A percentile compares a stretch with the other conserved stretches of the same genome.
These are phyloP conservation scores for Eurytoma adleriae DNA, from an alignment of 2,888 invertebrate genomes.

Conservation along the genomic window DNA sequence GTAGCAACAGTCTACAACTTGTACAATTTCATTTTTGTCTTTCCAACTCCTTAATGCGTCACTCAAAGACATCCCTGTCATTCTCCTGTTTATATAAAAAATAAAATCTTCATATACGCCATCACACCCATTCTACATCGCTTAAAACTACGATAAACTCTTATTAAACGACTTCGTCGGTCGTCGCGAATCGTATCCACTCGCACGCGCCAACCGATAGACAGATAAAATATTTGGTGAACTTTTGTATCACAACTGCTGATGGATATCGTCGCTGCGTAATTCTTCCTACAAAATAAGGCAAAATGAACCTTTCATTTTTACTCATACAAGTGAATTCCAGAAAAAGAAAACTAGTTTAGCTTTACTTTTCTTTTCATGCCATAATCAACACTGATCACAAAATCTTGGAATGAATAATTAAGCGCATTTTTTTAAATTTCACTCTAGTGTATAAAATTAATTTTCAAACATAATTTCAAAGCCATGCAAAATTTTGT, in stretches of 20 bases:
- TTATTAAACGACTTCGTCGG: slow-evolving; percentile 38
- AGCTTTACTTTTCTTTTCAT: neutral
- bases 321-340: neutral
- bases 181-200: slow-evolving; percentile 19
- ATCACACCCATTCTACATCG: slow-evolving; percentile 27
- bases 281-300: neutral
- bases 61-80: slow-evolving; percentile 51
- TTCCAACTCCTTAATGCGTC: slow-evolving; percentile 10
- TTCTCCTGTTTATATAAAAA: slow-evolving; percentile 63
- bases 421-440: neutral
- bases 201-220: slow-evolving; percentile 20
- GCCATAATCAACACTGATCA: neutral
- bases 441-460: neutral
- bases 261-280: slow-evolving; percentile 14
- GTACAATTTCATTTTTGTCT: slow-evolving; percentile 28
- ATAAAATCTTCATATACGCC: slow-evolving; percentile 62
- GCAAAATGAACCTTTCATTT: neutral
- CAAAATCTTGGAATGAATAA: neutral
- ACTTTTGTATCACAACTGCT: slow-evolving; percentile 45
- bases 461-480: neutral
- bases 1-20: slow-evolving; percentile 36
- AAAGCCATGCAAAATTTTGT: slow-evolving; percentile 23
- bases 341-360: neutral
- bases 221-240: slow-evolving; percentile 40
- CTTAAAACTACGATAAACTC: slow-evolving; percentile 45